phyloP scores from a whole-genome alignment of 2,113 vertebrate species.

The Potamarius usumacintae region DNA sequence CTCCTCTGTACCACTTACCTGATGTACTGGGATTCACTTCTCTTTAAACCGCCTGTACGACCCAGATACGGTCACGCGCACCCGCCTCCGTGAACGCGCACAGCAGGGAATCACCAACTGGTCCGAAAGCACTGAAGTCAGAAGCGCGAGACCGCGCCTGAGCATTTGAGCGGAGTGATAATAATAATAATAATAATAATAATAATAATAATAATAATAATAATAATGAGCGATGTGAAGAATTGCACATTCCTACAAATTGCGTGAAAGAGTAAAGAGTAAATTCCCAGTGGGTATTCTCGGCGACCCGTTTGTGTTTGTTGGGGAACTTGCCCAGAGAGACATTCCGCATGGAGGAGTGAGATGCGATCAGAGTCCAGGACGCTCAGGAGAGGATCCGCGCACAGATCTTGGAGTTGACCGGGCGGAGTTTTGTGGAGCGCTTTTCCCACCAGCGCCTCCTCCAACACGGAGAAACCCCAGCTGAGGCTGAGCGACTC shows the following conservation, averaged over 20 bases:
- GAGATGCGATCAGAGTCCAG: neutral
- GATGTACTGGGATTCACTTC: neutral
- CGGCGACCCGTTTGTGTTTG: neutral
- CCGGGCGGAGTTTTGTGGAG: neutral
- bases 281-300: neutral
- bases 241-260: neutral
- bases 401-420: neutral
- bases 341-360: neutral
- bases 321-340: neutral
- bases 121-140: slow-evolving; percentile 23
- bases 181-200: no score
- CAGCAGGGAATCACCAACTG: slow-evolving; percentile 18
- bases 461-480: neutral
- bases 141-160: slow-evolving; percentile 7
- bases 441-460: neutral
- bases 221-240: neutral
- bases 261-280: neutral
- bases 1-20: neutral
- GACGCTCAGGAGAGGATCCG: slow-evolving; percentile 10
- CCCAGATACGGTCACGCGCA: neutral
- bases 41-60: neutral
- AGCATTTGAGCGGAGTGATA: slow-evolving; percentile 6
- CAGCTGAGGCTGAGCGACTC: neutral
- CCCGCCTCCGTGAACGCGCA: neutral
- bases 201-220: neutral